These are phyloP conservation scores for Lycia hirtaria DNA, from an alignment of 2,888 invertebrate genomes.

Conservation along the genomic window DNA sequence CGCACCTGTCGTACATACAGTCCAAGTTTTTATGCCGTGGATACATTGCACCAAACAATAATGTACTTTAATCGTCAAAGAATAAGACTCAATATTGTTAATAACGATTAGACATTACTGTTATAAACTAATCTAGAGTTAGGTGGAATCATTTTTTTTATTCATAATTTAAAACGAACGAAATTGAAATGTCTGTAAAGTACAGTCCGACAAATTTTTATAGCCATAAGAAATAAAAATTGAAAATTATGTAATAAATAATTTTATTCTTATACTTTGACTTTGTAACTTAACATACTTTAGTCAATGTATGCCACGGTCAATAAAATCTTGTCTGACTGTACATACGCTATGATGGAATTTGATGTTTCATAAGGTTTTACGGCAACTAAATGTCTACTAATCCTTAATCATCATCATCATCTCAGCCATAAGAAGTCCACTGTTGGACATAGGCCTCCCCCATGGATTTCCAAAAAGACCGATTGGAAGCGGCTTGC, in stretches of 20 bases:
- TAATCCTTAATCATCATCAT: no score
- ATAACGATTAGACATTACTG: not conserved
- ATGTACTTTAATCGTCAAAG: not conserved
- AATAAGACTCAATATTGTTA: not conserved
- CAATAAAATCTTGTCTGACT: constrained; percentile 14
- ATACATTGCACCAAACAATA: not conserved
- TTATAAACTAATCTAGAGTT: no score
- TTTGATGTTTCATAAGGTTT: no score
- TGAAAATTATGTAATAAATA: not conserved
- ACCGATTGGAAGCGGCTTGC: no score
- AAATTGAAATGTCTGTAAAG: constrained; percentile 4
- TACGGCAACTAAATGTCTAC: no score
- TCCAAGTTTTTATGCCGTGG: constrained; percentile 6
- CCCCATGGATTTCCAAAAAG: no score
- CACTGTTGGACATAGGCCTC: no score
- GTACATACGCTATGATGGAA: constrained; percentile 6
- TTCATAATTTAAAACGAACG: not conserved
- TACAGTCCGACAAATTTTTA: constrained; percentile 15
- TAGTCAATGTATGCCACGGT: constrained; percentile 9
- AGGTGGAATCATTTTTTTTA: no score
- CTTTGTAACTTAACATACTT: not conserved
- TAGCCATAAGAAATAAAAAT: not conserved
- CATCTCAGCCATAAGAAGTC: no score
- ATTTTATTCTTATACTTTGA: not conserved
- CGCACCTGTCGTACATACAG: constrained; percentile 65